Conservation (phyloP, 2,797 vertebrate species). For the Benthosema pterotum region DNA sequence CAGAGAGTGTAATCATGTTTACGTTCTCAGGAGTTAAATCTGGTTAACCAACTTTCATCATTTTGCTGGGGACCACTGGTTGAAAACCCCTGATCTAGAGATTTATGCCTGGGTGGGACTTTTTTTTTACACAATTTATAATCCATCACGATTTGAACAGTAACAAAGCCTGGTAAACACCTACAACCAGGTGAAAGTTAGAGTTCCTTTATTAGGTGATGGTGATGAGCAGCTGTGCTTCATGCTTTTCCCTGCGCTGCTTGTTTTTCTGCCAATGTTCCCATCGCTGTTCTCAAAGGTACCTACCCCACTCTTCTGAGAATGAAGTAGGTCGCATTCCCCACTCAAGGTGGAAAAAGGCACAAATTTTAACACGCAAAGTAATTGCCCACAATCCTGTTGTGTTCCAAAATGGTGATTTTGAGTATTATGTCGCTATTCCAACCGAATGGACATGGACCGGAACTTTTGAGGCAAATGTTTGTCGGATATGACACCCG, state of each 20-base stretch:
- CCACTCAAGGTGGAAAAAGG: background rate
- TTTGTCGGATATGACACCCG: background rate
- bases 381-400: background rate
- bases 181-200: too few relatives aligned
- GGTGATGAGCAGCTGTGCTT: constrained; percentile 58
- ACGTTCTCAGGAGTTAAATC: too few relatives aligned
- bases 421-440: background rate
- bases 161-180: too few relatives aligned
- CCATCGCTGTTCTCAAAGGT: constrained; percentile 46
- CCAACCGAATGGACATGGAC: background rate
- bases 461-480: background rate
- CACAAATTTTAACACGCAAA: too few relatives aligned
- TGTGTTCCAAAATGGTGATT: background rate
- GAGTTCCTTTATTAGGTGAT: too few relatives aligned
- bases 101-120: too few relatives aligned
- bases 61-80: too few relatives aligned
- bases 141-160: too few relatives aligned
- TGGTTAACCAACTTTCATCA: too few relatives aligned
- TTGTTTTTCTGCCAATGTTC: constrained; percentile 57
- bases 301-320: constrained; percentile 14
- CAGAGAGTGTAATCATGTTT: too few relatives aligned
- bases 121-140: too few relatives aligned
- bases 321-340: constrained; percentile 10
- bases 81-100: too few relatives aligned
- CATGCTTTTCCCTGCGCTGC: constrained; percentile 43